Evolutionary conservation across 1,140 invertebrate genomes (phyloP), one percentile per base, ranked within the genome.

Genomic region (Drosophila arizonae): DNA sequence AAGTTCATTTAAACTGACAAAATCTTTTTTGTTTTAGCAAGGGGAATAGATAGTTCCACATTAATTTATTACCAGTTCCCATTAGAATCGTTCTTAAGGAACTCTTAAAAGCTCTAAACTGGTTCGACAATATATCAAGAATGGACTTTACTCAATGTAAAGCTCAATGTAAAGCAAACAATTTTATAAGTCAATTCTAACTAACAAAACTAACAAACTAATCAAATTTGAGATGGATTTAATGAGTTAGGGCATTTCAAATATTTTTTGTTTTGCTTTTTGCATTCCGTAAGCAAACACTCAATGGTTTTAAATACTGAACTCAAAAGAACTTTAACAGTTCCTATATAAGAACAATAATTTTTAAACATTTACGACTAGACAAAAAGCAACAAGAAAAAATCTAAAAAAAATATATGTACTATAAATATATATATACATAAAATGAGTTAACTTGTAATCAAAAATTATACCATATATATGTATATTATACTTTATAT

Each of bases 321-420:
- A 65, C 69, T 77, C 45, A 21, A 41, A 67, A 78, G 82, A 60
- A 81, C 76, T 71, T 72, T 2, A 65, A 21, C 51, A 76, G 81
- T 86, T 86, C 81, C 81, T 86, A 87, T 70, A 80, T 62, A 72
- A 86, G 81, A 81, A 86, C 81, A 86, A 86, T 86, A 86, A 86
- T 86, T 86, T 86, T 87, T 64, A 71, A 81, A 66, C 52, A 67
- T 68, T 81, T 79, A 77, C 66, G 50, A 55, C 64, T 79, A 71
- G 69, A 55, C 41, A 50, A 58, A 72, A 17, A 17, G 51, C 3
- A 68, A 72, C 48, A 62, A 74, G 48, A 36, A 9, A 26, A 57
- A 46, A 55, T 45, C 24, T 24, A 30, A 36, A 60, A 46, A 50
- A 30, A n/a, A 28, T 36, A 43, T 26, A n/a, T 43, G 15, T 21